These are phyloP conservation scores for Ophion costatus DNA, from an alignment of 2,888 invertebrate species.

Conservation along the genomic window DNA sequence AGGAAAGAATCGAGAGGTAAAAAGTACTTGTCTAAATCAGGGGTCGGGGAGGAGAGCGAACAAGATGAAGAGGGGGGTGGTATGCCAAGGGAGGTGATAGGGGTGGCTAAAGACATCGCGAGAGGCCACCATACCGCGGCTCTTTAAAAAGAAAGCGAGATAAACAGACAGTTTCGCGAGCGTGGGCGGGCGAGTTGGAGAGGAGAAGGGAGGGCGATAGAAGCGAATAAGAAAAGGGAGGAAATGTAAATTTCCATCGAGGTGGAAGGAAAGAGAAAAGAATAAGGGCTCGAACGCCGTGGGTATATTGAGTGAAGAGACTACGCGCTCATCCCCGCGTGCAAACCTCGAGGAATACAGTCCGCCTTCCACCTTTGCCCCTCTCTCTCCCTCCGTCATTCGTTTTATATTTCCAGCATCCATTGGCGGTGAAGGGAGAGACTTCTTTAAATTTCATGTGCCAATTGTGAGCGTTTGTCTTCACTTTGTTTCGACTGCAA, in stretches of 20 bases:
- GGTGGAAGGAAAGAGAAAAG: slow-evolving; percentile 82
- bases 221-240: slow-evolving; percentile 73
- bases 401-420: slow-evolving; percentile 52
- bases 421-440: slow-evolving; percentile 36
- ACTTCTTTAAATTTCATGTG: slow-evolving; percentile 83
- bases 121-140: slow-evolving; percentile 75
- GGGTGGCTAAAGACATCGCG: slow-evolving; percentile 58
- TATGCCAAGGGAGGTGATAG: slow-evolving; percentile 43
- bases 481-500: slow-evolving; percentile 73
- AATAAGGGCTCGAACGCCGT: slow-evolving; percentile 81
- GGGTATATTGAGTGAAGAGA: slow-evolving; percentile 80
- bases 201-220: slow-evolving; percentile 38
- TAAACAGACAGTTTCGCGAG: slow-evolving; percentile 82
- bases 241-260: slow-evolving; percentile 83
- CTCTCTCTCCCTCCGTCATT: slow-evolving; percentile 34
- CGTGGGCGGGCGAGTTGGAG: slow-evolving; percentile 54
- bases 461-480: slow-evolving; percentile 82
- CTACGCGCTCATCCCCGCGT: slow-evolving; percentile 64
- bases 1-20: slow-evolving; percentile 57
- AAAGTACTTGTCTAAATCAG: slow-evolving; percentile 32
- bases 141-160: slow-evolving; percentile 83
- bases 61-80: slow-evolving; percentile 24
- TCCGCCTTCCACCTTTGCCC: slow-evolving; percentile 16
- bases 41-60: slow-evolving; percentile 41
- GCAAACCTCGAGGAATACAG: slow-evolving; percentile 49